Evolutionary conservation across 2,113 vertebrate genomes (phyloP).

Genomic region (Cynocephalus volans): DNA sequence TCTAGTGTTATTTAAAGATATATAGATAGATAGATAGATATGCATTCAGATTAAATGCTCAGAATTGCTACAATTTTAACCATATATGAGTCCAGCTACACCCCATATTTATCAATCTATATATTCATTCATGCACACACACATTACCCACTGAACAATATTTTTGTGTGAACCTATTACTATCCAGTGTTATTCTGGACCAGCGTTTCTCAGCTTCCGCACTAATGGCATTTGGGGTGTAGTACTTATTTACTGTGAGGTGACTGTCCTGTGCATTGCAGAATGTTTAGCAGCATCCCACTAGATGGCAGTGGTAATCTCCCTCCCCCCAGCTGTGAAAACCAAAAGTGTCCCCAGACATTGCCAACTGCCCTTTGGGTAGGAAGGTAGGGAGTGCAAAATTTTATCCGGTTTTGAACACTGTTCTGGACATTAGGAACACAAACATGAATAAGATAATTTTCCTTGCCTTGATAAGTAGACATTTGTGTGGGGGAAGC

Average conservation of each 20-base stretch:
- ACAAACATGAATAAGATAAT: neutral
- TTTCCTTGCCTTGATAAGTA: neutral
- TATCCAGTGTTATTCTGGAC: neutral
- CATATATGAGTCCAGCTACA: neutral
- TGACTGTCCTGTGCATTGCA: accelerated
- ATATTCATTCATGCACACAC: too few species aligned
- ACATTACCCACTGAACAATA: neutral
- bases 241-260: neutral
- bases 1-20: neutral
- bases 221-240: neutral
- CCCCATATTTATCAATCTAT: neutral
- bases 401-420: neutral
- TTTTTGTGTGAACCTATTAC: neutral
- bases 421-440: neutral
- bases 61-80: slow-evolving; percentile 9
- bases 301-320: too few species aligned
- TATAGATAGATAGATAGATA: neutral
- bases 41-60: neutral
- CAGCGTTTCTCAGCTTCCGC: neutral
- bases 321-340: neutral
- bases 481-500: neutral
- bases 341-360: neutral
- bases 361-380: neutral
- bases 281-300: neutral
- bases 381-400: neutral